phyloP scores from a whole-genome alignment of 2,113 vertebrate species.

The Centropristis striata region DNA sequence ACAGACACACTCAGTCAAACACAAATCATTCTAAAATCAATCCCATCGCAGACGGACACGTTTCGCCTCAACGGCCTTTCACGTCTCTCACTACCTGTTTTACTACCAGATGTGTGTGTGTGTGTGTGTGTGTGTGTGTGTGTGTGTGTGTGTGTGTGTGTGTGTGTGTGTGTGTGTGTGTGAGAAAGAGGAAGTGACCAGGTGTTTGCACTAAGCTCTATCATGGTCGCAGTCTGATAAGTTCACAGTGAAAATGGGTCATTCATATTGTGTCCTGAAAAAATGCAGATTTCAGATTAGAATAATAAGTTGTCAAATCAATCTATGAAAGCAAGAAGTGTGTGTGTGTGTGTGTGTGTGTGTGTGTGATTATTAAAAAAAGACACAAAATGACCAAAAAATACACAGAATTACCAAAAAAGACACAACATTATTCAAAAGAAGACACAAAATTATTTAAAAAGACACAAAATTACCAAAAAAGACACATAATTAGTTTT shows the following conservation, averaged over 20 bases:
- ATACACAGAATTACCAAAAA: too few species aligned
- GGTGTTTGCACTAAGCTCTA: constrained; percentile 50
- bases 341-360: too few species aligned
- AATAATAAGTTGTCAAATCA: neutral
- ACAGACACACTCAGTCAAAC: constrained; percentile 53
- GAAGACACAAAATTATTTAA: too few species aligned
- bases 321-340: too few species aligned
- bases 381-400: too few species aligned
- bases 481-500: too few species aligned
- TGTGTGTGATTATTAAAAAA: too few species aligned
- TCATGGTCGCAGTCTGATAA: neutral
- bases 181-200: neutral
- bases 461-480: too few species aligned
- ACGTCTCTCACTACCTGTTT: constrained; percentile 72
- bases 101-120: constrained; percentile 48
- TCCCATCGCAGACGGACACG: constrained; percentile 32
- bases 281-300: neutral
- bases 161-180: constrained; percentile 9
- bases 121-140: constrained; percentile 6
- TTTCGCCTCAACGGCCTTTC: constrained; percentile 53
- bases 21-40: constrained; percentile 51
- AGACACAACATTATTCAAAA: too few species aligned
- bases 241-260: neutral
- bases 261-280: neutral
- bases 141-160: constrained; percentile 39